Evolutionary conservation across 2,888 invertebrate genomes (phyloP).

Genomic region (Drosophila diplacantha): DNA sequence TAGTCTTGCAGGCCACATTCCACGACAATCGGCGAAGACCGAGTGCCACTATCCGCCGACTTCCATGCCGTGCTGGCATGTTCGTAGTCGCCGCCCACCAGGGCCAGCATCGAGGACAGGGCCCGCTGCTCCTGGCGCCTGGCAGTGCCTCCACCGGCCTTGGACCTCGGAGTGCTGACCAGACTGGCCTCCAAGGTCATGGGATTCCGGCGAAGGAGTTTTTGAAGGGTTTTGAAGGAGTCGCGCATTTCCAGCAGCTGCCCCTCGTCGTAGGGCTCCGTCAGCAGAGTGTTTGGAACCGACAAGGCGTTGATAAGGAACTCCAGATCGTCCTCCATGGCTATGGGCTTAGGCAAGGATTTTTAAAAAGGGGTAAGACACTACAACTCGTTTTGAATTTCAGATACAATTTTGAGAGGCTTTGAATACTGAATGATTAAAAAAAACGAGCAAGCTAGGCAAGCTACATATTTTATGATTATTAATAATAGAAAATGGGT

Average conservation of each 20-base stretch:
- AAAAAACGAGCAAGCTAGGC: neutral
- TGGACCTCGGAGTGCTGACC: constrained; percentile 34
- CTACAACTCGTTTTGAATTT: neutral
- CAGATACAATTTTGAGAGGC: neutral
- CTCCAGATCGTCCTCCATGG: constrained; percentile 58
- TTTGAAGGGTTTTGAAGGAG: constrained; percentile 41
- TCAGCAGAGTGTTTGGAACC: constrained; percentile 36
- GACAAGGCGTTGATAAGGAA: constrained; percentile 56
- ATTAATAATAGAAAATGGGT: neutral
- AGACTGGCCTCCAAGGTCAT: neutral
- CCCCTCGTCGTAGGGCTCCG: constrained; percentile 25
- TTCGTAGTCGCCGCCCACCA: constrained; percentile 4
- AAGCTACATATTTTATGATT: neutral
- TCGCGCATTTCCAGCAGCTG: constrained; percentile 60
- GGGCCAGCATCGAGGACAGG: constrained; percentile 12
- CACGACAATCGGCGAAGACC: constrained; percentile 7
- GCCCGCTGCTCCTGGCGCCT: neutral
- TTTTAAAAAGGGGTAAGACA: neutral
- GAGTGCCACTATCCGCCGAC: constrained; percentile 4
- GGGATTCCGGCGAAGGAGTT: constrained; percentile 29
- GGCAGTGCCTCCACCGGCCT: constrained; percentile 42
- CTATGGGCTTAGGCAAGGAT: neutral
- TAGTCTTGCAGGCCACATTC: constrained; percentile 17
- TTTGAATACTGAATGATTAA: neutral
- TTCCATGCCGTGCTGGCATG: neutral